Evolutionary conservation across 1,140 invertebrate genomes (phyloP), one percentile per base, ranked within the genome.

Genomic region (Brachystomella parvula): DNA sequence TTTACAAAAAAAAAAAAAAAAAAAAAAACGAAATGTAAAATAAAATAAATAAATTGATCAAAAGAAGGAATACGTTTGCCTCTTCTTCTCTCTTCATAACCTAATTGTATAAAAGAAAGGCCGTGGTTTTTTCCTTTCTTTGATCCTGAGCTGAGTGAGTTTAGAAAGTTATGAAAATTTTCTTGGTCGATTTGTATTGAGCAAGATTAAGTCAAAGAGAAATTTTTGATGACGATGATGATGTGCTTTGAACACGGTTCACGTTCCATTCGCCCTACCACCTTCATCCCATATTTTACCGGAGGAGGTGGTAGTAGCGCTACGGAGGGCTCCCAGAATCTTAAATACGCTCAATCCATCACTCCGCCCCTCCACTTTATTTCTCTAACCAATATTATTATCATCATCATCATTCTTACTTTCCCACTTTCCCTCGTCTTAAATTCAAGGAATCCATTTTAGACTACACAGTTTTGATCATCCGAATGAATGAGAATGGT

Each of bases 301-400:
- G 35, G 35, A 39, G 19, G 35, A 39, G 19, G 29, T 35, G 39
- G n/a, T n/a, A n/a, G n/a, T n/a, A n/a, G n/a, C n/a, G n/a, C n/a
- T n/a, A n/a, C n/a, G n/a, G n/a, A n/a, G n/a, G n/a, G n/a, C n/a
- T n/a, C n/a, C n/a, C n/a, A n/a, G 29, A 63, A 63, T 63, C 29
- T 44, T 33, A 33, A 56, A 30, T 49, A 64, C 63, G 63, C 57
- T 32, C 49, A 47, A 64, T 64, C 63, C 35, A 64, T 64, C 63
- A 64, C 35, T 56, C 30, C 39, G 28, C 28, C 29, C 21, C 21
- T 56, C 49, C 9, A 19, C 17, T 59, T 26, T 29, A n/a, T 31
- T n/a, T 61, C 15, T 39, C 33, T 26, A 29, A 17, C 17, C 44
- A 39, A 47, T 29, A 21, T 63, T 53, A 28, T 47, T 53, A 47